Evolutionary conservation across 2,113 vertebrate genomes (phyloP).

Genomic region (Caloenas nicobarica): DNA sequence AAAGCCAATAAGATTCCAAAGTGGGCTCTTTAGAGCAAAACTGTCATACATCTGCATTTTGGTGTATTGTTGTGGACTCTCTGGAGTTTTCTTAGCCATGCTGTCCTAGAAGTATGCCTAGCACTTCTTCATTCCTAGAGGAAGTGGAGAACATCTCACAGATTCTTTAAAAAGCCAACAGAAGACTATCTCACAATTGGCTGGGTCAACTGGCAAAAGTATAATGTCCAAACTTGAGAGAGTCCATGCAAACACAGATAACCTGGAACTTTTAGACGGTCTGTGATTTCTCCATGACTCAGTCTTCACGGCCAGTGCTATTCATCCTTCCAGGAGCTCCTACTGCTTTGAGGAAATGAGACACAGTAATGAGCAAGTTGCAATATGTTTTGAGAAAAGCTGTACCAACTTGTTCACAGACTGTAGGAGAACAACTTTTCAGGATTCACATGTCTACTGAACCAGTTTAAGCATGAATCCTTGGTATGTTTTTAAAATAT

Average conservation of each 20-base stretch:
- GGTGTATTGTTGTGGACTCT: background rate
- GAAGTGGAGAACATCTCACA: background rate
- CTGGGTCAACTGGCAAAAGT: background rate
- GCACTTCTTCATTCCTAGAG: background rate
- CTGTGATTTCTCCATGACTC: background rate
- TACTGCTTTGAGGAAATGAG: background rate
- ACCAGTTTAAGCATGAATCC: background rate
- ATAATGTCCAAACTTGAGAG: background rate
- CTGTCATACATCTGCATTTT: background rate
- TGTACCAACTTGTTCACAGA: background rate
- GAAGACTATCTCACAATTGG: background rate
- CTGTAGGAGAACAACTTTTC: background rate
- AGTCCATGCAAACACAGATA: background rate
- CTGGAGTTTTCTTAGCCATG: background rate
- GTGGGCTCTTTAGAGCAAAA: background rate
- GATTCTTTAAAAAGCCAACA: background rate
- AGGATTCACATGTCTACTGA: background rate
- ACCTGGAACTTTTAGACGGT: background rate
- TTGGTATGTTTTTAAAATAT: background rate
- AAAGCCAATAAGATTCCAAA: background rate
- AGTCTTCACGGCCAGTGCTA: background rate
- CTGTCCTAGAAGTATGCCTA: background rate
- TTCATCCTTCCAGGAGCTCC: background rate
- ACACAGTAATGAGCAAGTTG: background rate
- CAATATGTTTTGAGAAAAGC: background rate